Conservation (phyloP, 2,797 vertebrate species). For the Aselliscus stoliczkanus region DNA sequence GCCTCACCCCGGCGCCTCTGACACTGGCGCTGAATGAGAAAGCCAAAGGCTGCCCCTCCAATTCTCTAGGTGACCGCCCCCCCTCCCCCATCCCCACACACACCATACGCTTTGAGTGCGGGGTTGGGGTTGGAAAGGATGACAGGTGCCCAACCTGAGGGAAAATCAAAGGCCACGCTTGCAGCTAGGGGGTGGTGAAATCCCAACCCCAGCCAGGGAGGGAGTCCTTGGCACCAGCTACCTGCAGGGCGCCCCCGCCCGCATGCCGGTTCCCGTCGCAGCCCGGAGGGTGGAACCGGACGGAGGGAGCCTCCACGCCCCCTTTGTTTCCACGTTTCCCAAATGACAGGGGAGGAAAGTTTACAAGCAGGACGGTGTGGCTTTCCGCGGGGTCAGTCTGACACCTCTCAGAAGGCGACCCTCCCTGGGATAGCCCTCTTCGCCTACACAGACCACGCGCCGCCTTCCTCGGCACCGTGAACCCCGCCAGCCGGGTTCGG, state of each 20-base stretch:
- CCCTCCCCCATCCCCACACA: not conserved
- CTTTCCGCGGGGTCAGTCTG: constrained; percentile 41
- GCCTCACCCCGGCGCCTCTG: constrained; percentile 47
- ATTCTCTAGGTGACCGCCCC: constrained; percentile 32
- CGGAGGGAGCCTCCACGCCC: constrained; percentile 63
- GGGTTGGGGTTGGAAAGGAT: not conserved
- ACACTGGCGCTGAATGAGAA: not conserved
- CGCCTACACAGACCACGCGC: not conserved
- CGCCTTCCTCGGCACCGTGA: not conserved
- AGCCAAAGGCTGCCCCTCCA: not conserved
- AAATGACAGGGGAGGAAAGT: constrained; percentile 70
- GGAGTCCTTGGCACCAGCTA: constrained; percentile 23
- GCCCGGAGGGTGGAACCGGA: constrained; percentile 30
- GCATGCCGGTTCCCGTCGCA: not conserved
- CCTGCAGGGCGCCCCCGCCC: constrained; percentile 39
- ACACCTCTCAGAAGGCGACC: not conserved
- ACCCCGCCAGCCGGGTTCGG: not conserved
- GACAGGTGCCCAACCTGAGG: constrained; percentile 50
- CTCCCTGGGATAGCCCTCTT: not conserved
- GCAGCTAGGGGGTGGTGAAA: not conserved
- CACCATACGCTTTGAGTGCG: not conserved
- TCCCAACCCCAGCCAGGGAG: not conserved
- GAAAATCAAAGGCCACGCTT: constrained; percentile 35
- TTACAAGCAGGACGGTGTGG: constrained; percentile 41
- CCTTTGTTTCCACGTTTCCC: constrained; percentile 71